Evolutionary conservation across 2,888 invertebrate species (phyloP).

Genomic region (Palloptera scutellata): DNA sequence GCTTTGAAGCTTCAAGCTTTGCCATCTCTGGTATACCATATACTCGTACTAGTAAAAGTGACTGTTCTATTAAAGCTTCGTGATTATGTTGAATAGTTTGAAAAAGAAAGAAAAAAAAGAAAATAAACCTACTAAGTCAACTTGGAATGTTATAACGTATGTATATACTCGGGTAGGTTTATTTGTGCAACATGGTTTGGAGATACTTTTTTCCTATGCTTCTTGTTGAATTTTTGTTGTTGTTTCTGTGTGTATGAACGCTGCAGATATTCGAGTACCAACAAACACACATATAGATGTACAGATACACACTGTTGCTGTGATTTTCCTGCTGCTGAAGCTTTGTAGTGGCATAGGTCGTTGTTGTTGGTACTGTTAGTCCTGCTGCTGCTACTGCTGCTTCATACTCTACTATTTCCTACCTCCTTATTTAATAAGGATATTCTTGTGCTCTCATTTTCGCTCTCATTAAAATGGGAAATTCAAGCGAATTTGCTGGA

Average conservation of each 20-base stretch:
- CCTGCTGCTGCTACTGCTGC: neutral
- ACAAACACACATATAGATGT: neutral
- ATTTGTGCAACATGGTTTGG: no score
- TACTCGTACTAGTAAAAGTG: no score
- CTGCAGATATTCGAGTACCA: neutral
- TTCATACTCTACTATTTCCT: neutral
- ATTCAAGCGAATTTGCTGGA: slow-evolving; percentile 19
- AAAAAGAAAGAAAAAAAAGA: no score
- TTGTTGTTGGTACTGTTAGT: neutral
- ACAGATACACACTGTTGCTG: slow-evolving; percentile 2
- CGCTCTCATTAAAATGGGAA: slow-evolving; percentile 18
- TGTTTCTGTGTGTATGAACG: slow-evolving; percentile 5
- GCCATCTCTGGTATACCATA: no score
- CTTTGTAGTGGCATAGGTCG: slow-evolving; percentile 25
- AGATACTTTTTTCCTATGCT: no score
- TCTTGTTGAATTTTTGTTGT: no score
- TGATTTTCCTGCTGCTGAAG: neutral
- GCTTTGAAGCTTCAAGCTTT: no score
- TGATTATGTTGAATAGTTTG: no score
- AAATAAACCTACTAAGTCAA: no score
- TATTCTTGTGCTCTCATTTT: neutral
- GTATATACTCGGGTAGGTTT: no score
- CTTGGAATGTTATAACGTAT: no score
- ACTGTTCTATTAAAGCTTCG: no score
- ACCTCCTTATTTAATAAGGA: neutral